Evolutionary conservation across 2,797 vertebrate genomes (phyloP), one percentile per base, ranked within the genome.

Genomic region (Cyclopterus lumpus): DNA sequence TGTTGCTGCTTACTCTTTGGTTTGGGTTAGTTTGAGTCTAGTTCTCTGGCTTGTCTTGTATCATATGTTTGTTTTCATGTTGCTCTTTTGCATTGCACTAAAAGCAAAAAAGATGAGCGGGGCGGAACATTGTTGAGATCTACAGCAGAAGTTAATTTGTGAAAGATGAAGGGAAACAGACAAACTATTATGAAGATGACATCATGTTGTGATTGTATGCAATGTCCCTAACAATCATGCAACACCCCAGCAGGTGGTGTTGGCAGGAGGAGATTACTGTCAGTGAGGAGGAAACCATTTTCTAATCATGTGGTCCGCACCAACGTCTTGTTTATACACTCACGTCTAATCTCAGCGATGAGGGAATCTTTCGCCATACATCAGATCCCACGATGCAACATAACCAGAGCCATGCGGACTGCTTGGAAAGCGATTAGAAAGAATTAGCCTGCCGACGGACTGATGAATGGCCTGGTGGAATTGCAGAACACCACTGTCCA

Each of bases 241-340:
- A 40, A 65, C 81, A 42, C 51, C 61, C 40, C 30, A 53, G 63
- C 6, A 32, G 82, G 42, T 42, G 28, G 49, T 22, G 57, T 62
- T 80, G 78, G 75, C 84, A 81, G 82, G 44, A 36, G 68, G 34
- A 82, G 72, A 82, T 83, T 71, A 75, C 72, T 30, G 40, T 82
- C 62, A 24, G 54, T 24, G 67, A 76, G 63, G 20, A 71, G 70
- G 73, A 88, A 87, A 71, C 64, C 63, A 77, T 86, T 80, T 83
- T 81, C 65, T 75, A 78, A 85, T 81, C 85, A 75, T 75, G 78
- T 73, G 71, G 68, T 54, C 49, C 7, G 22, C 70, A 40, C 48
- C 58, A 75, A 80, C 77, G 81, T 79, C 65, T 64, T 84, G 75
- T 85, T 83, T 79, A 79, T 62, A 63, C 78, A 58, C 77, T 51